A percentile compares a stretch with the other conserved stretches of the same genome.
phyloP scores from a whole-genome alignment of 1,140 invertebrate species.

The Lucilia sericata region DNA sequence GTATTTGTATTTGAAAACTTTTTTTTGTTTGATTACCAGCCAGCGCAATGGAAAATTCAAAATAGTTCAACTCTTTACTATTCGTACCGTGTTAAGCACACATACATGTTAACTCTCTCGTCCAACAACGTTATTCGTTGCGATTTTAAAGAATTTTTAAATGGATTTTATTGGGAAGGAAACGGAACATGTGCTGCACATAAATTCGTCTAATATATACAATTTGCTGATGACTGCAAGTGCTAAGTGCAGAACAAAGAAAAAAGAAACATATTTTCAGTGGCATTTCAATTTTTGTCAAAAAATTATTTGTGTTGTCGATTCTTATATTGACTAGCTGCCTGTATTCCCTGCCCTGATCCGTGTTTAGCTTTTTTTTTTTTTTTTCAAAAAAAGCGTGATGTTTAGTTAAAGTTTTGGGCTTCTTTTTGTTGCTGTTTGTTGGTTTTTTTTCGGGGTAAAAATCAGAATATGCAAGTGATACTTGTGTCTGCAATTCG shows the following conservation, averaged over 20 bases:
- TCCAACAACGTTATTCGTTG: background rate
- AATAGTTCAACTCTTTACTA: background rate
- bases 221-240: background rate
- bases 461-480: conserved; percentile 23
- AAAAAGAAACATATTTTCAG: background rate
- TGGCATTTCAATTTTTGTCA: conserved; percentile 19
- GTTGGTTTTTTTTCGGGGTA: background rate
- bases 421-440: background rate
- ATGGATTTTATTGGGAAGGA: background rate
- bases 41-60: background rate
- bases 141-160: background rate
- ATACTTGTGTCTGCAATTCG: background rate
- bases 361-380: background rate
- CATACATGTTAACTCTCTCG: too few species aligned
- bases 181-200: background rate
- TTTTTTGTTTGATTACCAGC: background rate
- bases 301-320: background rate
- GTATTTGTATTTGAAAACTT: background rate
- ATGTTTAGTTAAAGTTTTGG: background rate
- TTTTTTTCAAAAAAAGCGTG: background rate
- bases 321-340: background rate
- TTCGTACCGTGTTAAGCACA: background rate
- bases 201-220: background rate
- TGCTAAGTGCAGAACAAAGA: background rate
- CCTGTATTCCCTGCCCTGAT: conserved; percentile 5